Evolutionary conservation across 1,140 invertebrate species (phyloP).

Genomic region (Calephelis virginiensis): DNA sequence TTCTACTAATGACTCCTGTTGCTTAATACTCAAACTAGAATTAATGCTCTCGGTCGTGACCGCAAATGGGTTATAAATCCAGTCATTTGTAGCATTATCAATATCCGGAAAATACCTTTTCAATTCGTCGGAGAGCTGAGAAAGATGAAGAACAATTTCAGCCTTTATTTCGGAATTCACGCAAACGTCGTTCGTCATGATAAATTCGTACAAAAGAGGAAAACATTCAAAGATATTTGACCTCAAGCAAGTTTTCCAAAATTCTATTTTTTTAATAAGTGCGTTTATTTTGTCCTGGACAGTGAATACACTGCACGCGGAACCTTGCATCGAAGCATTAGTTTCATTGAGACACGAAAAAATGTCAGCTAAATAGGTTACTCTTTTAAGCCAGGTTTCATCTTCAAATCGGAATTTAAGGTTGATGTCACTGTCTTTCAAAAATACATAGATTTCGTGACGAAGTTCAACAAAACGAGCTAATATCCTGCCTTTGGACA

Average conservation of each 20-base stretch:
- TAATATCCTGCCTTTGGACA: too few relatives aligned
- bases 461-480: constrained; percentile 9
- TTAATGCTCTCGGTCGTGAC: constrained; percentile 8
- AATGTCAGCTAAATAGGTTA: constrained; percentile 29
- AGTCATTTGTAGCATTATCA: not conserved
- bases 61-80: constrained; percentile 10
- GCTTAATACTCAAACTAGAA: constrained; percentile 27
- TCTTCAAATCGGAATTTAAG: constrained; percentile 14
- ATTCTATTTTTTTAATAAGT: too few relatives aligned
- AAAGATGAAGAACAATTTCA: constrained; percentile 19
- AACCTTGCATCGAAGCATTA: constrained; percentile 25
- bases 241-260: too few relatives aligned
- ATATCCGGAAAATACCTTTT: constrained; percentile 18
- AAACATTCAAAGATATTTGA: too few relatives aligned
- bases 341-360: constrained; percentile 29
- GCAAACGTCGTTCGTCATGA: too few relatives aligned
- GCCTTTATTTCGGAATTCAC: not conserved
- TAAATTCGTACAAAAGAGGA: too few relatives aligned
- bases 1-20: constrained; percentile 17
- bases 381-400: constrained; percentile 19
- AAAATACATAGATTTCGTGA: too few relatives aligned
- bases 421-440: too few relatives aligned
- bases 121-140: constrained; percentile 13
- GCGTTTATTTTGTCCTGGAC: constrained; percentile 26
- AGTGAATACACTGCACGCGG: constrained; percentile 27